Evolutionary conservation across 2,113 vertebrate species (phyloP), one percentile per base, ranked within the genome.

Genomic region (Bos taurus): DNA sequence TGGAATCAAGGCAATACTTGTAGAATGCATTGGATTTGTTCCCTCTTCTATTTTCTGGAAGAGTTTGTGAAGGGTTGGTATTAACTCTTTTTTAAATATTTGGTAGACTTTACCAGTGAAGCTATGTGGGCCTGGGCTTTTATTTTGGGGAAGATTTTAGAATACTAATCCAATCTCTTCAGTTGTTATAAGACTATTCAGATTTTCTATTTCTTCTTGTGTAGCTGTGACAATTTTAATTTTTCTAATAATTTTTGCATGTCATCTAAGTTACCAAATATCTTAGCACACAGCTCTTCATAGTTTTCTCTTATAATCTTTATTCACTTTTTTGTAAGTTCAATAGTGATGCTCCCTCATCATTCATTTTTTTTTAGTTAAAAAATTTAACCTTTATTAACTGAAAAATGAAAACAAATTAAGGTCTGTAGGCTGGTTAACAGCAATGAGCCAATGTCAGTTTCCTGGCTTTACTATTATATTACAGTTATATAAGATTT

Each of bases 41-140:
- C 81, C 77, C 14, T 81, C 43, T 52, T 88, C 48, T 91, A 43
- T 19, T 80, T 96, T 91, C 60, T 77, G 16, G 33, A 92, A 74
- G 26, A 83, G 46, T 77, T 83, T 60, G 23, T 84, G 78, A 96
- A 89, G 48, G 36, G 50, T 50, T 92, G 59, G 11, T 88, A 57
- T 90, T 93, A 95, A 81, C 36, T 91, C 33, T 95, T 77, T 36
- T 88, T 86, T 97, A 62, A 87, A 74, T 94, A 43, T 90, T 91
- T 91, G 30, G 25, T 64, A 92, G 46, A 95, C 82, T 92, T 88
- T 17, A 83, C 30, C 30, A 88, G 19, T 96, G 62, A 82, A 95
- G 86, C 25, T 64, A 26, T 43, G 81, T 87, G n/a, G 17, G 19
- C 11, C 33, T 56, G 56, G 28, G 5, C 1, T 92, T 95, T 91